Evolutionary conservation across 2,113 vertebrate species (phyloP).

Genomic region (Anas platyrhynchos): DNA sequence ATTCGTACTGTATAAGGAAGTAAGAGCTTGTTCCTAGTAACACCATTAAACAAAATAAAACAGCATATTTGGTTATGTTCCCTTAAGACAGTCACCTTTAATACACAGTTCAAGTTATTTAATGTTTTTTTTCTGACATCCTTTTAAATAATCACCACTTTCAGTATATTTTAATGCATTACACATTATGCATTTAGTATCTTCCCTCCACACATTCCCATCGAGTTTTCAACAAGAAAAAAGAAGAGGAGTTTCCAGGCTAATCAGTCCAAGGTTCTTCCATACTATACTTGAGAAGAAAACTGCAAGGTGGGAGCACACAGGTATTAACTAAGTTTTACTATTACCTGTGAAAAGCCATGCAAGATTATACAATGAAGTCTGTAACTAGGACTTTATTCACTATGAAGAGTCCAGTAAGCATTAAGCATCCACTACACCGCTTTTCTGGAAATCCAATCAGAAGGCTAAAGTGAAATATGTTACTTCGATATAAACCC

Average conservation of each 20-base stretch:
- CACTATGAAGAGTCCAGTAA: fast-evolving
- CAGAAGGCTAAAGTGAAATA: fast-evolving
- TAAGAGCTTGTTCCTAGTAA: background rate
- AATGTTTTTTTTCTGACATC: background rate
- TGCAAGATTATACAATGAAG: background rate
- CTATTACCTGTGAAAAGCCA: fast-evolving
- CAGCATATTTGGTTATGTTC: background rate
- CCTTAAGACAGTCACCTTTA: background rate
- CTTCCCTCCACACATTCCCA: fast-evolving
- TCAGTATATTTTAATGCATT: background rate
- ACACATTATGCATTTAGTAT: fast-evolving
- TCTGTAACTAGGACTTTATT: background rate
- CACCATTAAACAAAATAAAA: background rate
- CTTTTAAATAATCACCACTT: background rate
- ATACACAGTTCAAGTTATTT: background rate
- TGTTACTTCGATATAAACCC: background rate
- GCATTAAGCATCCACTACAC: fast-evolving
- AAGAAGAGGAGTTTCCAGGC: fast-evolving
- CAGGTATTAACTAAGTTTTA: fast-evolving
- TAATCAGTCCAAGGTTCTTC: background rate
- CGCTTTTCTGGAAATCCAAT: background rate
- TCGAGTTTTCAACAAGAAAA: background rate
- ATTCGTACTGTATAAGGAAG: background rate
- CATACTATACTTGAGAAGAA: fast-evolving
- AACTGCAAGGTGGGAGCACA: background rate